Evolutionary conservation across 2,888 invertebrate genomes (phyloP).

Genomic region (Periphyllus acericola): DNA sequence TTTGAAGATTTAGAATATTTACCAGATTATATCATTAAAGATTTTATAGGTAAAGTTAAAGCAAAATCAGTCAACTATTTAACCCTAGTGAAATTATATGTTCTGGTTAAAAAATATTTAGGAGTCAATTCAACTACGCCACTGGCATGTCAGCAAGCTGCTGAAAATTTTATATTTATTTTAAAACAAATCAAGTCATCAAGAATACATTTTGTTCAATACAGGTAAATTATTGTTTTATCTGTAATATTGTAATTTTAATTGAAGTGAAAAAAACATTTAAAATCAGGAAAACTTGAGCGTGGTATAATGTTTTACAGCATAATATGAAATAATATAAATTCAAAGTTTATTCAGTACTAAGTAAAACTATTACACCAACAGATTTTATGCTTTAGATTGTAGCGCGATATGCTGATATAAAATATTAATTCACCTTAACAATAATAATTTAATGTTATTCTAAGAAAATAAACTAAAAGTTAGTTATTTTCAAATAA

Average conservation of each 20-base stretch:
- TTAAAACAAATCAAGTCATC: conserved; percentile 39
- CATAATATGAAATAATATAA: not conserved
- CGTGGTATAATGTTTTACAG: not conserved
- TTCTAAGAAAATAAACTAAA: too few species aligned
- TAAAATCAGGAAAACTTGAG: not conserved
- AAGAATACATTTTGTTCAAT: conserved; percentile 44
- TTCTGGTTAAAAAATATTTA: not conserved
- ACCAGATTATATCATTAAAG: conserved; percentile 50
- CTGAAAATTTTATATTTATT: conserved; percentile 52
- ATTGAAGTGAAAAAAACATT: not conserved
- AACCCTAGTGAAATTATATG: not conserved
- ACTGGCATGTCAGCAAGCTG: conserved; percentile 39
- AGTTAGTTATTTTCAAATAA: too few species aligned
- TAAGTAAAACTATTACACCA: too few species aligned
- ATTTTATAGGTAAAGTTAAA: conserved; percentile 43
- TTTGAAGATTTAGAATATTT: conserved; percentile 46
- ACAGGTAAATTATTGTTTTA: conserved; percentile 28
- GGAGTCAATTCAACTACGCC: conserved; percentile 7
- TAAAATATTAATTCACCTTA: too few species aligned
- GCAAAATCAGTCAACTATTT: too few species aligned
- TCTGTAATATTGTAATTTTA: not conserved
- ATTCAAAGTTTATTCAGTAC: too few species aligned
- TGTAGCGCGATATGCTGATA: too few species aligned
- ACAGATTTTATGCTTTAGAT: too few species aligned
- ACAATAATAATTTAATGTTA: too few species aligned